phyloP scores from a whole-genome alignment of 1,140 invertebrate species.

The Popillia japonica region DNA sequence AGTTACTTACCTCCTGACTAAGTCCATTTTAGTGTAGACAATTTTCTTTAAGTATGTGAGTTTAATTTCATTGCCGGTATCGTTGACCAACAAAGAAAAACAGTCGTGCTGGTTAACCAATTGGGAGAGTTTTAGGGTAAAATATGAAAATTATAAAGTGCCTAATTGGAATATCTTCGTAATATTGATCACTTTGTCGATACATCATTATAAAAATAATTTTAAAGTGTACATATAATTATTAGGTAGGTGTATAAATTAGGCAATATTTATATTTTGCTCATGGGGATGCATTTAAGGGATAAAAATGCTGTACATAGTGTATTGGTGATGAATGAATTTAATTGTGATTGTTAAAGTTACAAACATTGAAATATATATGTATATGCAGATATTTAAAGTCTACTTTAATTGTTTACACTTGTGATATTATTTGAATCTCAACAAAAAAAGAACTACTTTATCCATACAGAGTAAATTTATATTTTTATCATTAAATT shows the following conservation, averaged over 20 bases:
- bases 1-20: constrained; percentile 88
- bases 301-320: neutral
- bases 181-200: constrained; percentile 22
- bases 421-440: constrained; percentile 1
- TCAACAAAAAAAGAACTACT: neutral
- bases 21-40: constrained; percentile 46
- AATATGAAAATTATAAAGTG: constrained; percentile 28
- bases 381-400: neutral
- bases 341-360: neutral
- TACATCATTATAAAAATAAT: constrained; percentile 11
- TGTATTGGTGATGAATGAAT: neutral
- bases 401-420: constrained; percentile 6
- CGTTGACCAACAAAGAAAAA: constrained; percentile 6
- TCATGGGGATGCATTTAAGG: neutral
- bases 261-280: constrained; percentile 31
- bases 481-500: neutral
- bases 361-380: neutral
- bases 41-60: neutral
- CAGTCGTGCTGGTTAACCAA: neutral
- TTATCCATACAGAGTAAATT: neutral
- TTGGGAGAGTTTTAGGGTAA: neutral
- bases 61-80: constrained; percentile 18
- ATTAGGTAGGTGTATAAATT: neutral
- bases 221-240: constrained; percentile 20
- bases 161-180: constrained; percentile 25